phyloP scores from a whole-genome alignment of 1,140 invertebrate genomes.

The Bombus superbus region DNA sequence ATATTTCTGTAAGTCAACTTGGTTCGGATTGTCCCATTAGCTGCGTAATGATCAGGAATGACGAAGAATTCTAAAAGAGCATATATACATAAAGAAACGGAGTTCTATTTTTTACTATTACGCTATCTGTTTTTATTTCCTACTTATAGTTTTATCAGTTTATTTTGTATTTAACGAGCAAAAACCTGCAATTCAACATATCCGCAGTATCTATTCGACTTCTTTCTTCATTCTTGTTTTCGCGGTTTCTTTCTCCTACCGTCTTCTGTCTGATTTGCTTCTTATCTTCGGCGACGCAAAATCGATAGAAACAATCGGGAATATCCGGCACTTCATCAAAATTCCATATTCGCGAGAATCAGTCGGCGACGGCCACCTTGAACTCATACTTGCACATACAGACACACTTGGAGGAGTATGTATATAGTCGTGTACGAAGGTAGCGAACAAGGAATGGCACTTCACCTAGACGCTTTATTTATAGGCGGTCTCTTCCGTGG shows the following conservation, averaged over 20 bases:
- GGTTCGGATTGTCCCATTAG: too few species aligned
- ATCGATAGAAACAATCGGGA: slow-evolving; percentile 40
- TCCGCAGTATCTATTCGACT: not conserved
- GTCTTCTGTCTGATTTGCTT: too few species aligned
- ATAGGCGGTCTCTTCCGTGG: slow-evolving; percentile 2
- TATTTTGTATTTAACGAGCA: not conserved
- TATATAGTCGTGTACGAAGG: not conserved
- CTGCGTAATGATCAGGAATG: too few species aligned
- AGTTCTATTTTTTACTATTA: too few species aligned
- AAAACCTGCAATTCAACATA: not conserved
- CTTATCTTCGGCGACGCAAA: not conserved
- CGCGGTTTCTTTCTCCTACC: too few species aligned
- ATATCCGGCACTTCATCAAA: slow-evolving; percentile 40
- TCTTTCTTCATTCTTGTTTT: too few species aligned
- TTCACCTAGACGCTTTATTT: slow-evolving; percentile 34
- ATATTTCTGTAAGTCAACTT: too few species aligned
- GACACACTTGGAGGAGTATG: not conserved
- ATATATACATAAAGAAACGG: too few species aligned
- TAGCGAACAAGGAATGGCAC: slow-evolving; percentile 36
- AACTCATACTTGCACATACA: not conserved
- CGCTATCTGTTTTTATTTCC: too few species aligned
- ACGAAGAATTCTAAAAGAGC: too few species aligned
- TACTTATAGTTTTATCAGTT: too few species aligned
- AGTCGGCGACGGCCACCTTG: not conserved
- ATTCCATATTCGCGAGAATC: slow-evolving; percentile 47